Base-by-base conservation (phyloP, 2,797 vertebrate species). In the Cyclura pinguis region DNA sequence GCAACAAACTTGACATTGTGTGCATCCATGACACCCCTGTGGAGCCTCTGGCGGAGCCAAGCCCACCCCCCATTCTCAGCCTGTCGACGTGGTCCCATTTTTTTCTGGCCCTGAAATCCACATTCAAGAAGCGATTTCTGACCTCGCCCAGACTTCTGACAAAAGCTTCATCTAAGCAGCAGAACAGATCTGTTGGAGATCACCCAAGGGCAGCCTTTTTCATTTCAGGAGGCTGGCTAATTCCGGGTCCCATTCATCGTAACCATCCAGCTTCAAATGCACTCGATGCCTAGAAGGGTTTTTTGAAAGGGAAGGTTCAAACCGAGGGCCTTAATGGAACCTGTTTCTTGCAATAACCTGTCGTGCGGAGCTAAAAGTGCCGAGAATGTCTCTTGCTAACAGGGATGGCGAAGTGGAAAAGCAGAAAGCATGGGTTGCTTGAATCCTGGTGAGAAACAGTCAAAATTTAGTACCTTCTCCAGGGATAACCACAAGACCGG, bases 241-340 rank as follows among this genome's bases (percentile, higher is more conserved):
- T 94, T 93, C 93, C 91, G 0, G 88, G 78, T 52, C 84, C 91
- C 93, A 95, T 96, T 96, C 90, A 90, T 67, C 0, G 0, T 92
- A 87, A 20, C 4, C 91, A 87, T 0, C 82, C 50, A 91, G 91
- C 95, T 92, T 92, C 92, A 97, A 97, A 97, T 96, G 96, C 96
- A 97, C 74, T 52, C 95, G 96, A 93, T 97, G 96, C 96, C 97
- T 94, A 73, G 94, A 95, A 97, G 96, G 96, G 90, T 89, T 96
- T 96, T 96, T 93, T 18, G 47, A 90, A 90, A 90, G 95, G 95
- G 95, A 96, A 94, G 87, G 57, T 83, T 22, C 92, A 93, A 85
- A 82, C 82, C 92, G 47, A 88, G 35, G 92, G 67, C 62, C 95
- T 94, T 97, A 97, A 97, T 97, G 97, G 96, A 97, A 96, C 93